Evolutionary conservation across 2,888 invertebrate genomes (phyloP), one percentile per base, ranked within the genome.

Genomic region (Pristionchus japonicus): DNA sequence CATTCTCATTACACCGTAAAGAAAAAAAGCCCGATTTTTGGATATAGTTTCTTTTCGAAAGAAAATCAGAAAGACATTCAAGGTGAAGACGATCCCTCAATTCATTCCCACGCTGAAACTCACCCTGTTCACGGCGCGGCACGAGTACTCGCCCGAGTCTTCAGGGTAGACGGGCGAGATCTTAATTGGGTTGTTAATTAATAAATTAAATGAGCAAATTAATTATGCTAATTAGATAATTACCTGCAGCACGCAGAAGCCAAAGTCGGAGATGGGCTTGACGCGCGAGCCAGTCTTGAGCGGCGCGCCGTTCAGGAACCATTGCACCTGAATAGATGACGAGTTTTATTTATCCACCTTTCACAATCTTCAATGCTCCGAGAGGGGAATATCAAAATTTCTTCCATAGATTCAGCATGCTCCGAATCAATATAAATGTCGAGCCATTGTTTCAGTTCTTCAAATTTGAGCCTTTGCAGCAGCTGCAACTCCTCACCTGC

Each of bases 211-310:
- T 40, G n/a, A 43, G n/a, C 20, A 43, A n/a, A 57, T 57, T 57
- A 57, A 57, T 27, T 43, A 47, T 27, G 3, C 15, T 43, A 77
- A 47, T 77, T 40, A 43, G 15, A 13, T 43, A 47, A 43, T 27
- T 43, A 77, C 77, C 77, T 99, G 99, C 90, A 99, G 96, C 92
- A 98, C 98, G 11, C 98, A 98, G 95, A 97, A 98, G 88, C 99
- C 98, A 95, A 99, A 98, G 95, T 99, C 98, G 94, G 98, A 97
- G 92, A 98, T 97, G 0, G 98, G 98, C 95, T 98, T 98, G 91
- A 98, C 97, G 94, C 98, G 96, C 9, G 97, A 97, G 89, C 98
- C 98, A 17, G 97, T 97, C 3, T 97, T 97, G 93, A 98, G 96
- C 52, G 97, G 97, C 92, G 97, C 96, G 47, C 98, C 98, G 95